These are phyloP conservation scores for Ibycter americanus DNA, from an alignment of 2,797 vertebrate genomes.

Conservation along the genomic window DNA sequence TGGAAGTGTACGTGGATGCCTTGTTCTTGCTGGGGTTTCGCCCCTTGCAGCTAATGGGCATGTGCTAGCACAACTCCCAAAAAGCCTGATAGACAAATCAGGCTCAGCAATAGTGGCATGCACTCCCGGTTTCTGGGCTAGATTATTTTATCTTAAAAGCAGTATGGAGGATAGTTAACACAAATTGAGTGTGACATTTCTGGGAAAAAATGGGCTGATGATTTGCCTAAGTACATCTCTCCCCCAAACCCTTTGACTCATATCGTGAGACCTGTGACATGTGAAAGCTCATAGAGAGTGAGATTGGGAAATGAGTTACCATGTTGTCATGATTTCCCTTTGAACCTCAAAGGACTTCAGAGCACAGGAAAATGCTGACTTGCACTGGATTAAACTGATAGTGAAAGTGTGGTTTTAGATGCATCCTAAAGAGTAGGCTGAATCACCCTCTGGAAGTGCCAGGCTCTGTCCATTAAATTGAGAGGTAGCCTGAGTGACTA, in stretches of 20 bases:
- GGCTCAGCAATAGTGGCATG: not conserved
- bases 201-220: not conserved
- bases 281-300: not conserved
- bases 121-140: not conserved
- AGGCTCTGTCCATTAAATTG: not conserved
- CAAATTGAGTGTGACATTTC: not conserved
- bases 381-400: conserved; percentile 33
- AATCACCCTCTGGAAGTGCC: not conserved
- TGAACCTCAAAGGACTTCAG: conserved; percentile 23
- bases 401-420: conserved; percentile 39
- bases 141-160: conserved; percentile 15
- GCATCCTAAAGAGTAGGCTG: not conserved
- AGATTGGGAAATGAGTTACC: conserved; percentile 18
- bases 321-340: conserved; percentile 25
- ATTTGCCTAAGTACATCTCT: not conserved
- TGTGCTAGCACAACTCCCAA: not conserved
- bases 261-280: not conserved
- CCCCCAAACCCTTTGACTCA: not conserved
- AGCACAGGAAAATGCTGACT: conserved; percentile 33
- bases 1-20: not conserved
- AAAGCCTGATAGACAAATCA: not conserved
- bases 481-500: not conserved
- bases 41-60: not conserved
- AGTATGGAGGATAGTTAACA: not conserved
- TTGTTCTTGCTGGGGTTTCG: not conserved